Evolutionary conservation across 2,797 vertebrate genomes (phyloP).

Genomic region (Kryptolebias ocellatus): DNA sequence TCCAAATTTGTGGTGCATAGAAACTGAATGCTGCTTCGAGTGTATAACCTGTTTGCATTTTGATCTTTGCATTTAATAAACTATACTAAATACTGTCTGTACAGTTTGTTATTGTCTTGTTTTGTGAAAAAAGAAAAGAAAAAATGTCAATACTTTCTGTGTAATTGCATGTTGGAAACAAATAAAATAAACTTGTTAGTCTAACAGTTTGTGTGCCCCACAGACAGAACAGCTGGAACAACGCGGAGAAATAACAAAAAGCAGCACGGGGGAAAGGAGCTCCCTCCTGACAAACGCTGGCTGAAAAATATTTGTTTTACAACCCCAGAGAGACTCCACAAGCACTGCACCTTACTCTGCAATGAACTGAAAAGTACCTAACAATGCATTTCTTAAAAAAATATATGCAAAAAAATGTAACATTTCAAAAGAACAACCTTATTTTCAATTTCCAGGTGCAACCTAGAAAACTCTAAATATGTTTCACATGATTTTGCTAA

Average conservation of each 20-base stretch:
- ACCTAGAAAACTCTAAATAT: neutral
- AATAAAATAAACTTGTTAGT: slow-evolving; percentile 6
- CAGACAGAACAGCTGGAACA: neutral
- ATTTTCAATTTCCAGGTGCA: neutral
- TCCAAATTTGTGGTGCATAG: too few species aligned
- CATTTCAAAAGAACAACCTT: neutral
- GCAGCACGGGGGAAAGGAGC: slow-evolving; percentile 44
- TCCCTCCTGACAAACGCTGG: slow-evolving; percentile 63
- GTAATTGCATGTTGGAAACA: too few species aligned
- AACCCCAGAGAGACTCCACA: slow-evolving; percentile 35
- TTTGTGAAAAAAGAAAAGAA: too few species aligned
- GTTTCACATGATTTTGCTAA: neutral
- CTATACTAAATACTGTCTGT: too few species aligned
- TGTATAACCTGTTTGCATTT: too few species aligned
- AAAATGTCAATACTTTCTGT: too few species aligned
- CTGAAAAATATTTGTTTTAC: slow-evolving; percentile 69
- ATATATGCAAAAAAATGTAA: neutral
- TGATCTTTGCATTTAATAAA: too few species aligned
- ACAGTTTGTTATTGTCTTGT: too few species aligned
- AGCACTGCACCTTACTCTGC: slow-evolving; percentile 28
- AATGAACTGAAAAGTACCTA: slow-evolving; percentile 26
- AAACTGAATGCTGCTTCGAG: too few species aligned
- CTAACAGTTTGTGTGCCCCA: slow-evolving; percentile 16
- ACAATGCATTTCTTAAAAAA: slow-evolving; percentile 20
- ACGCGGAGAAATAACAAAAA: slow-evolving; percentile 30